These are phyloP conservation scores for Bombus haemorrhoidalis DNA, from an alignment of 1,140 invertebrate species.

Conservation along the genomic window DNA sequence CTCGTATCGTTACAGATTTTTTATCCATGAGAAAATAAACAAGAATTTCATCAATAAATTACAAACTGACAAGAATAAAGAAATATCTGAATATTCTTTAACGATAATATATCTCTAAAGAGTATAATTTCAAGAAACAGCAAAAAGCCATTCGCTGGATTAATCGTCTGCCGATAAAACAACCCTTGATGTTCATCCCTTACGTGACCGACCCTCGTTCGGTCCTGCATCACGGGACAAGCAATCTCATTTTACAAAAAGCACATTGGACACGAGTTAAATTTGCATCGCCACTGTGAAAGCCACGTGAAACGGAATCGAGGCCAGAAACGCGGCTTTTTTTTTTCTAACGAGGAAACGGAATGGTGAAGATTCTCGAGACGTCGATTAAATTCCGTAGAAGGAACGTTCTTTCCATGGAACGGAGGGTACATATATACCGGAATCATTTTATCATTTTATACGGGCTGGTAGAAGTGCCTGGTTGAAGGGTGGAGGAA, in stretches of 20 bases:
- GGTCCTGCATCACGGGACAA: background rate
- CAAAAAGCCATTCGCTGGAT: background rate
- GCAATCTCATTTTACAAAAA: background rate
- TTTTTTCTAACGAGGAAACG: too few species aligned
- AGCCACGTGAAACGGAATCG: background rate
- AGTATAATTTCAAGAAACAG: background rate
- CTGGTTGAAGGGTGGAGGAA: background rate
- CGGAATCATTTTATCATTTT: slow-evolving; percentile 67
- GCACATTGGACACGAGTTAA: slow-evolving; percentile 21
- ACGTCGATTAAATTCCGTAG: slow-evolving; percentile 53
- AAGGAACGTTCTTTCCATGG: slow-evolving; percentile 28
- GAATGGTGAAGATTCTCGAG: background rate
- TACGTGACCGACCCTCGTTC: background rate
- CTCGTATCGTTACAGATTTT: too few species aligned
- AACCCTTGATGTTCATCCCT: background rate
- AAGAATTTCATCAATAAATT: background rate
- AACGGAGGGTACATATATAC: slow-evolving; percentile 28
- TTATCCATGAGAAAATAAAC: background rate
- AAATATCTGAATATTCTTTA: background rate
- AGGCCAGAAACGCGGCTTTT: background rate
- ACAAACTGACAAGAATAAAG: background rate
- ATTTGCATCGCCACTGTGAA: slow-evolving; percentile 9
- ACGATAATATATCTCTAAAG: background rate
- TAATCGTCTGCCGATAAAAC: background rate
- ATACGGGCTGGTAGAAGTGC: slow-evolving; percentile 37